Base-by-base conservation (phyloP, 2,888 invertebrate genomes). In the Nemoura dubitans region DNA sequence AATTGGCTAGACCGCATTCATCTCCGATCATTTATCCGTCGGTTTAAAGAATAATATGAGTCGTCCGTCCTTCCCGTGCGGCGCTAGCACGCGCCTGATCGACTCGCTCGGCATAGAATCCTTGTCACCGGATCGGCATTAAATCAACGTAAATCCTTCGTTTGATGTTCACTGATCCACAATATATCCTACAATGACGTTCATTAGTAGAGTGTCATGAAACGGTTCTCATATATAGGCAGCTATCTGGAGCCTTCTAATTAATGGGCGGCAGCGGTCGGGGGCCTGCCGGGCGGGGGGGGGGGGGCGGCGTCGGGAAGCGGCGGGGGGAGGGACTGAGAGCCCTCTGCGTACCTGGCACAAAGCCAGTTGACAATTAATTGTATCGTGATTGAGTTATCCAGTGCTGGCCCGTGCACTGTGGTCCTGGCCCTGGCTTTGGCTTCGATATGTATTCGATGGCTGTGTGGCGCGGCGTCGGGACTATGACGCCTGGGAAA, bases 381-480 rank as follows among this genome's bases (percentile, higher is more conserved):
- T 84, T 84, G 84, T 84, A 84, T 29, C 43, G 76, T 84, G 84
- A 84, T 84, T 84, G 84, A 84, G 84, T 84, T 84, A 84, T 59
- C 84, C 76, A 27, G 27, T 78, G 78, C 78, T 78, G 78, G 78
- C 0, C 78, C 28, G 81, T 59, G 59, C 21, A 21, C 59, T 36
- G 36, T 36, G 3, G 36, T 10, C 59, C 21, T 21, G 59, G 59
- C 16, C 59, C 59, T 21, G 59, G 59, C 59, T 16, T 59, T 59
- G 16, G 21, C 21, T 59, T 59, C 59, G 59, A 59, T 59, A 16
- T 59, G 59, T 21, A 21, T 59, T 59, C 29, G 81, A 30, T 2
- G 28, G 30, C 30, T 16, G 78, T 14, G 5, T 5, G 78, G 28
- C 76, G 80, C 80, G 27, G 80, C 25, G 80, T 10, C 10, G 36